Evolutionary conservation across 2,888 invertebrate species (phyloP), one percentile per base, ranked within the genome.

Genomic region (Clusia tigrina): DNA sequence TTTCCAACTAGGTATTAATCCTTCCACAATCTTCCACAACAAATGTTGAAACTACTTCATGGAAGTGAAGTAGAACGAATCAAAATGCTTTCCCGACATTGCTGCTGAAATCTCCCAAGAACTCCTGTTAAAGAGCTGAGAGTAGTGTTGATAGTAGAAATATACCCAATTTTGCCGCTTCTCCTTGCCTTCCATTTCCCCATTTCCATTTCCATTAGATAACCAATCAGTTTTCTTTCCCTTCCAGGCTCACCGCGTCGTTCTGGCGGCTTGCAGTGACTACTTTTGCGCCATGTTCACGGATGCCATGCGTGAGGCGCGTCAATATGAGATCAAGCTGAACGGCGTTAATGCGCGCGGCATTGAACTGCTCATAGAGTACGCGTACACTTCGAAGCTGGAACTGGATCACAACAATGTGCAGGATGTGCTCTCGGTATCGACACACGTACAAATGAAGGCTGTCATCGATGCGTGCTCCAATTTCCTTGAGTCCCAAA

Each of bases 221-320:
- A n/a, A n/a, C n/a, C n/a, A n/a, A n/a, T n/a, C n/a, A n/a, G n/a
- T n/a, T n/a, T n/a, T n/a, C n/a, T n/a, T n/a, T n/a, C n/a, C n/a
- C n/a, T 12, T 58, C 0, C 74, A 88, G 85, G 91, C 90, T 0
- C 91, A 91, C 76, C 87, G 89, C 67, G 89, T 88, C 1, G 90
- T 91, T 1, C 81, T 91, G 64, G 89, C 91, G 2, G 89, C 91
- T 25, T 89, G 90, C 74, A 90, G 90, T 73, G 90, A 90, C 73
- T 91, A 91, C 73, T 91, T 91, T 81, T 86, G 89, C 69, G 91
- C 91, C 57, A 91, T 91, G 91, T 91, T 91, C 74, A 90, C 90
- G 1, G 89, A 81, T 69, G 88, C 88, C 53, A 89, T 91, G 87
- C 82, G 87, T 65, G 91, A 91, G 79, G 86, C 89, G 23, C 84